These are phyloP conservation scores for Entomyzon cyanotis DNA, from an alignment of 2,113 vertebrate genomes.

Conservation along the genomic window DNA sequence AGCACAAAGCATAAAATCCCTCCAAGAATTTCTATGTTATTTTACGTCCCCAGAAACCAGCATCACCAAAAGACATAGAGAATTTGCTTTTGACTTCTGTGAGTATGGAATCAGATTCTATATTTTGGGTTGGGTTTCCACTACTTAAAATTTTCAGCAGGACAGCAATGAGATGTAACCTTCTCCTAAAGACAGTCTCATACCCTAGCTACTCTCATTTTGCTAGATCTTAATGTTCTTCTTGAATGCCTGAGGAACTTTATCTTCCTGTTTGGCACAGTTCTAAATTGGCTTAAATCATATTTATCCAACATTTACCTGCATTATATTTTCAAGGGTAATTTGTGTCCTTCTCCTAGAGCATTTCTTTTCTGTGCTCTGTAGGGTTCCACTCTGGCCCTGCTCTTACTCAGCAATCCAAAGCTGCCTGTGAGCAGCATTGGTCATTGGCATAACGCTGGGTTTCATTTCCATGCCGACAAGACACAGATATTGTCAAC, in stretches of 20 bases:
- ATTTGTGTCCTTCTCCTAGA: constrained; percentile 65
- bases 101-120: not conserved
- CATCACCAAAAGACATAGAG: not conserved
- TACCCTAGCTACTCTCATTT: constrained; percentile 66
- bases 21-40: not conserved
- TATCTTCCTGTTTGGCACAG: constrained; percentile 73
- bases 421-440: constrained; percentile 26
- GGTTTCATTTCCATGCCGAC: constrained; percentile 39
- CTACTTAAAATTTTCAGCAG: constrained; percentile 49
- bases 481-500: constrained; percentile 42
- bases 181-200: constrained; percentile 65
- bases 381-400: constrained; percentile 58
- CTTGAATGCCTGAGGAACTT: constrained; percentile 70
- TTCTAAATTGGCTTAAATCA: constrained; percentile 70
- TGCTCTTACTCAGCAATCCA: constrained; percentile 34
- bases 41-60: not conserved
- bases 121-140: not conserved
- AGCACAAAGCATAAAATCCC: not conserved
- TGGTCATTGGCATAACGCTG: constrained; percentile 18
- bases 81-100: not conserved
- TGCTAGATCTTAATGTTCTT: constrained; percentile 75
- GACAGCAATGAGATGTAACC: constrained; percentile 63
- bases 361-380: constrained; percentile 59
- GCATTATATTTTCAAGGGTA: constrained; percentile 71
- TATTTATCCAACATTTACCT: constrained; percentile 75